phyloP scores from a whole-genome alignment of 1,140 invertebrate genomes.

The Polypedilum pembai region DNA sequence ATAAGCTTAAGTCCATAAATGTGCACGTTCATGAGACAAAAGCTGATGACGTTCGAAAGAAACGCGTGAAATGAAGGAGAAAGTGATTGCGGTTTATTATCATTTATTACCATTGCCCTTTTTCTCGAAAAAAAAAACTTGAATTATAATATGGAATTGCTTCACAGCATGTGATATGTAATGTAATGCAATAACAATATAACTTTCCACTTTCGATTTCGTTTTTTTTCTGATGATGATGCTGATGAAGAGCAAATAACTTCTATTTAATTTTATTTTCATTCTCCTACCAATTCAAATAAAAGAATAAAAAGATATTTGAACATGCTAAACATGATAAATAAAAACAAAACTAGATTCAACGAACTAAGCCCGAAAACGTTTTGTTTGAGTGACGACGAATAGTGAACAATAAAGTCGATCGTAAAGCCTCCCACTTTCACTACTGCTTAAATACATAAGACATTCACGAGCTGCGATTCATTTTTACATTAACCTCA shows the following conservation, averaged over 20 bases:
- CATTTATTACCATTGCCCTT: constrained; percentile 3
- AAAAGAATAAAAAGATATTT: not conserved
- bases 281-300: not conserved
- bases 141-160: not conserved
- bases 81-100: not conserved
- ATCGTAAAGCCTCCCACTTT: constrained; percentile 22
- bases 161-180: not conserved
- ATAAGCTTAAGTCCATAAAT: not conserved
- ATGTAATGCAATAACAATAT: not conserved
- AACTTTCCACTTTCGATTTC: constrained; percentile 27
- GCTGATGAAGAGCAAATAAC: not conserved
- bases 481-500: constrained; percentile 15
- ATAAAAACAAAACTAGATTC: not conserved
- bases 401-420: constrained; percentile 16
- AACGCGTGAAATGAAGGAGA: not conserved
- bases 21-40: not conserved
- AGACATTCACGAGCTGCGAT: constrained; percentile 4
- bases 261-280: not conserved
- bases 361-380: not conserved
- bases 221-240: not conserved
- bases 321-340: not conserved
- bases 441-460: constrained; percentile 21
- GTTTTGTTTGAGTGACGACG: not conserved
- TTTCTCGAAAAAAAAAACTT: not conserved
- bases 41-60: not conserved